Percentiles rank a stretch among this genome's conserved stretches.
These are phyloP conservation scores for Drosophila malerkotliana DNA, from an alignment of 1,140 invertebrate species.

Conservation along the genomic window DNA sequence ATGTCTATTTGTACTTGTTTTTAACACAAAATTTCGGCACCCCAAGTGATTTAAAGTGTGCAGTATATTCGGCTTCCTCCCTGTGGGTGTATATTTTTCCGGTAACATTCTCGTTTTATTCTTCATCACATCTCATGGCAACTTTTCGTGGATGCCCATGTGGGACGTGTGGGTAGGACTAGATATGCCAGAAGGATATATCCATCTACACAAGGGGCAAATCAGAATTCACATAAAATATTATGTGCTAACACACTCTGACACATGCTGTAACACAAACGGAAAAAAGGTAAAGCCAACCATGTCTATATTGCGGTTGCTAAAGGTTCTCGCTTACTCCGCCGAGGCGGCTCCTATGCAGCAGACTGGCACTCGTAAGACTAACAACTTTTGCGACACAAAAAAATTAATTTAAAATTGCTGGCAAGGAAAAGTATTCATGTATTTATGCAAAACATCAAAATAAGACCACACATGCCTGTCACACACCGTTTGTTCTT, in stretches of 20 bases:
- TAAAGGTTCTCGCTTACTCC: neutral
- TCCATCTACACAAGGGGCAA: slow-evolving; percentile 67
- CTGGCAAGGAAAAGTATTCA: slow-evolving; percentile 63
- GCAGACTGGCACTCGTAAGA: neutral
- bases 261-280: slow-evolving; percentile 2
- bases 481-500: slow-evolving; percentile 20
- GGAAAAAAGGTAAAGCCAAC: slow-evolving; percentile 11
- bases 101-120: slow-evolving; percentile 10
- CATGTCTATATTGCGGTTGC: slow-evolving; percentile 65
- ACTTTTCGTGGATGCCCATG: slow-evolving; percentile 21
- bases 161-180: slow-evolving; percentile 12
- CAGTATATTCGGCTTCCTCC: no score
- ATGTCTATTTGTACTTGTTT: slow-evolving; percentile 53
- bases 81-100: slow-evolving; percentile 15
- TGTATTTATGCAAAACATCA: slow-evolving; percentile 70
- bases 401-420: slow-evolving; percentile 76
- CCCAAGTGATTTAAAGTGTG: slow-evolving; percentile 58
- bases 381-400: slow-evolving; percentile 4
- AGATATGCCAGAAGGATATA: slow-evolving; percentile 22
- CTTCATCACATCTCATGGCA: slow-evolving; percentile 13
- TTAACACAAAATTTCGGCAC: slow-evolving; percentile 70
- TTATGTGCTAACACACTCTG: slow-evolving; percentile 15
- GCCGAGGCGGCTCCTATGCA: neutral
- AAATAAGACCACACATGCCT: slow-evolving; percentile 25
- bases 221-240: slow-evolving; percentile 65